Evolutionary conservation across 2,797 vertebrate species (phyloP).

Genomic region (Acomys russatus): DNA sequence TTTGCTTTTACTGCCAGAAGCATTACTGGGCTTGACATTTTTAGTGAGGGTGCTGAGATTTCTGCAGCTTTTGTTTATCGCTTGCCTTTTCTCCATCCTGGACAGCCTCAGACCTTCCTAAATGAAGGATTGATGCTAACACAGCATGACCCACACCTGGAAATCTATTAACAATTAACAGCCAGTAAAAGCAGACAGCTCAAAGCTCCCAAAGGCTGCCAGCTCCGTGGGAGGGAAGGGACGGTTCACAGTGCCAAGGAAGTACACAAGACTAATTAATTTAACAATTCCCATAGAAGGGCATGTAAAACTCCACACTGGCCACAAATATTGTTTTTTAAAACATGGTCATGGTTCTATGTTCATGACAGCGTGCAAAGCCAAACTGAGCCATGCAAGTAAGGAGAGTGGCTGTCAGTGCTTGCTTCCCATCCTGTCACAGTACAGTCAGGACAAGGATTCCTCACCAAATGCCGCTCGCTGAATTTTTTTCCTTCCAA

Average conservation of each 20-base stretch:
- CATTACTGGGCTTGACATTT: conserved; percentile 71
- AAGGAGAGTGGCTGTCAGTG: not conserved
- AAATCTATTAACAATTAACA: conserved; percentile 85
- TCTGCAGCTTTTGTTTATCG: conserved; percentile 77
- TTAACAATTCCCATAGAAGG: not conserved
- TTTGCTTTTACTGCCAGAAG: conserved; percentile 71
- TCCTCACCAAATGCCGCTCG: not conserved
- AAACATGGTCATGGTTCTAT: conserved; percentile 35
- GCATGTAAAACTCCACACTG: conserved; percentile 1
- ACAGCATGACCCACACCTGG: conserved; percentile 77
- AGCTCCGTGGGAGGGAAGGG: conserved; percentile 45
- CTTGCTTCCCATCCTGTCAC: not conserved
- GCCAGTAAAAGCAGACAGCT: conserved; percentile 65
- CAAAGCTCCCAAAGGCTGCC: conserved; percentile 48
- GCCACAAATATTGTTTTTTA: conserved; percentile 34
- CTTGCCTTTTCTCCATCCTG: conserved; percentile 72
- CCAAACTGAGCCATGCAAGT: not conserved
- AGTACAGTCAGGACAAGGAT: not conserved
- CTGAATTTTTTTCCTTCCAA: not conserved
- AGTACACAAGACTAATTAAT: conserved; percentile 1
- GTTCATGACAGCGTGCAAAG: conserved; percentile 13
- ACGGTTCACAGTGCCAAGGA: conserved; percentile 22
- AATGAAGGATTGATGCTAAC: conserved; percentile 79
- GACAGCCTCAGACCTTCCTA: conserved; percentile 71
- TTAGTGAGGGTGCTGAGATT: conserved; percentile 75